A percentile compares a stretch with the other conserved stretches of the same genome.
phyloP scores from a whole-genome alignment of 1,140 invertebrate species.

The Orussus abietinus region DNA sequence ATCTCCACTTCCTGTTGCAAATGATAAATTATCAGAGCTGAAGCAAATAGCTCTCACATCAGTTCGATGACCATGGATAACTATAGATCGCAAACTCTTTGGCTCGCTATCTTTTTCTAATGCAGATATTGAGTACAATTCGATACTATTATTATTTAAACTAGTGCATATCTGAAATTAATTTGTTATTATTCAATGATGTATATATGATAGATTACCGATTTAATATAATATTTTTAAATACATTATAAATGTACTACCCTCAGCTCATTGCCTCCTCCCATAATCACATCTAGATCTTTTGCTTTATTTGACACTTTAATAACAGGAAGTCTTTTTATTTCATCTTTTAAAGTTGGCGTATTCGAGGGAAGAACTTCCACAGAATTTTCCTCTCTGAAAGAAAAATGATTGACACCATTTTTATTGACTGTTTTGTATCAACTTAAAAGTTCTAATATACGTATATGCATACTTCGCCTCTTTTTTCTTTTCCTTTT shows the following conservation, averaged over 20 bases:
- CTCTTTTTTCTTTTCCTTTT: constrained; percentile 67
- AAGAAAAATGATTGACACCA: not conserved
- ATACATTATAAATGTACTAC: constrained; percentile 40
- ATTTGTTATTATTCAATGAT: constrained; percentile 7
- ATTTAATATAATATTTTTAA: constrained; percentile 12
- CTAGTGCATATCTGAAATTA: constrained; percentile 50
- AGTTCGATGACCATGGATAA: constrained; percentile 76
- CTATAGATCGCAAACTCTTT: constrained; percentile 47
- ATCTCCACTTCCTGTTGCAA: constrained; percentile 81
- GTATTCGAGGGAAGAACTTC: constrained; percentile 32
- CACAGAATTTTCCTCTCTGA: constrained; percentile 38
- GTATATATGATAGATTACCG: constrained; percentile 7
- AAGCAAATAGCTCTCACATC: constrained; percentile 85
- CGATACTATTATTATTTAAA: constrained; percentile 66
- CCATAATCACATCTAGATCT: constrained; percentile 64
- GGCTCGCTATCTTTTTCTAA: constrained; percentile 55
- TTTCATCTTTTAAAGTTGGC: constrained; percentile 67
- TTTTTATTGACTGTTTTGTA: constrained; percentile 1
- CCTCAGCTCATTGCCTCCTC: constrained; percentile 65
- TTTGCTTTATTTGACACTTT: constrained; percentile 68
- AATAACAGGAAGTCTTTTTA: constrained; percentile 65
- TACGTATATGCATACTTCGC: constrained; percentile 52
- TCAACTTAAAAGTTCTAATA: constrained; percentile 12
- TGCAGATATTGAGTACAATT: constrained; percentile 60
- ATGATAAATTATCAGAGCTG: constrained; percentile 84